Evolutionary conservation across 1,140 invertebrate genomes (phyloP).

Genomic region (Cecropterus lyciades): DNA sequence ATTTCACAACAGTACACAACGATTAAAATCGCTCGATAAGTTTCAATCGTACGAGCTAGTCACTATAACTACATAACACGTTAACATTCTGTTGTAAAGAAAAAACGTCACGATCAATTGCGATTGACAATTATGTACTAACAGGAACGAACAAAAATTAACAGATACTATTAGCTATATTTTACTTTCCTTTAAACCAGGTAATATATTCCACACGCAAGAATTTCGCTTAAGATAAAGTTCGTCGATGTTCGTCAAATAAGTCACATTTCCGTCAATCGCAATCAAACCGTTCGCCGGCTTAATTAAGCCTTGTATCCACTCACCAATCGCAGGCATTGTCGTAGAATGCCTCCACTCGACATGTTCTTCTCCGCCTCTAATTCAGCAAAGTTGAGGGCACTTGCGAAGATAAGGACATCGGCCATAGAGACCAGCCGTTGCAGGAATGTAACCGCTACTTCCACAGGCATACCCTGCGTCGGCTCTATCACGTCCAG

Average conservation of each 20-base stretch:
- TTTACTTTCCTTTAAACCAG: neutral
- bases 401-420: slow-evolving; percentile 98
- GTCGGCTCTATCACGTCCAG: slow-evolving; percentile 99
- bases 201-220: no score
- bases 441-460: slow-evolving; percentile 98
- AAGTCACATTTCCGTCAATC: neutral
- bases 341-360: slow-evolving; percentile 98
- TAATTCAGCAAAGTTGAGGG: slow-evolving; percentile 98
- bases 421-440: slow-evolving; percentile 99
- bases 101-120: neutral
- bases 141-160: no score
- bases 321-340: slow-evolving; percentile 96
- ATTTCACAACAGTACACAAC: neutral
- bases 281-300: neutral
- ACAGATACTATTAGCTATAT: no score
- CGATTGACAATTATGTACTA: neutral
- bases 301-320: neutral
- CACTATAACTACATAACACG: neutral
- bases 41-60: neutral
- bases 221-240: no score
- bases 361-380: slow-evolving; percentile 99
- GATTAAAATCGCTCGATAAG: neutral
- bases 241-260: no score
- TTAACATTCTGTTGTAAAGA: neutral
- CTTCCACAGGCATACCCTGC: slow-evolving; percentile 99